Evolutionary conservation across 2,888 invertebrate species (phyloP), one percentile per base, ranked within the genome.

Genomic region (Eugnorisma glareosa): DNA sequence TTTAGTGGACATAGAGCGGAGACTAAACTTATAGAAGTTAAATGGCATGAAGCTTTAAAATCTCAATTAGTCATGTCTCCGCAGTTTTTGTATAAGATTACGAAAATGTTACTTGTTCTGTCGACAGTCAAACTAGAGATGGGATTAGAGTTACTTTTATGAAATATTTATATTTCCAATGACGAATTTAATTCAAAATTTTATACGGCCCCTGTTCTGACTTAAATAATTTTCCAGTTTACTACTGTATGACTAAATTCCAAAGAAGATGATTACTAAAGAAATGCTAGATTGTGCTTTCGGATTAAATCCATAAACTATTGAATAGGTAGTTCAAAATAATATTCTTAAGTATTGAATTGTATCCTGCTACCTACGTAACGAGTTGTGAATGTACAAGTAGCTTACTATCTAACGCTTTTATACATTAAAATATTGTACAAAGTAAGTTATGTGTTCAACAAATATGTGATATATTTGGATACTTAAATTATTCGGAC

Each of bases 81-180:
- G 77, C 82, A 72, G 74, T 87, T 87, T 80, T 87, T 88, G 73
- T 87, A 86, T 89, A 88, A 76, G 83, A 76, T 82, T 80, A 83
- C 64, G 54, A 78, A 82, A 84, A 73, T 51, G 70, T 84, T 73
- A 72, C 67, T 82, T 87, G 82, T 91, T 92, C 93, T 93, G 88
- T 93, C 93, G 87, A 89, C 89, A 93, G 94, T 94, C 79, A 91
- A 93, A 94, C 94, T 94, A 91, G 88, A 90, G 93, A 92, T 94
- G 89, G 92, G 88, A 84, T 83, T 75, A 85, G 70, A 70, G 63
- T 64, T 81, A 81, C 75, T 77, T 77, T 77, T 83, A 80, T 85
- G 77, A 81, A 72, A 83, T 84, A 79, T 82, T 86, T 88, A 82
- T 81, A 86, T 86, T 88, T 86, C 85, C 75, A 86, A 85, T 84